Percentiles rank a stretch among this genome's conserved stretches.
phyloP scores from a whole-genome alignment of 1,140 invertebrate genomes.

The Atta texana region DNA sequence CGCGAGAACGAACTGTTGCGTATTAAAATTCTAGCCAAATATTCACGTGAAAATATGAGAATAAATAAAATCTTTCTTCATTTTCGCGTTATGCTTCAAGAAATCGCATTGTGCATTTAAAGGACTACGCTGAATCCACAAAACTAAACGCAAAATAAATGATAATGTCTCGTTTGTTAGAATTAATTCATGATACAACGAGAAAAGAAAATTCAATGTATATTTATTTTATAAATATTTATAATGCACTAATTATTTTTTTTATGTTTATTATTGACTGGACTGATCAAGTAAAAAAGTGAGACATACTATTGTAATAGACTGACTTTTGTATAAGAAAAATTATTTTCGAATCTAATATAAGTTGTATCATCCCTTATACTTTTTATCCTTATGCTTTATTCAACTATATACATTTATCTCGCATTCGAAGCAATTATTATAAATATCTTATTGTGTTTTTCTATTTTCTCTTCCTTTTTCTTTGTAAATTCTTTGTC shows the following conservation, averaged over 20 bases:
- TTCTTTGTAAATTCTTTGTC: background rate
- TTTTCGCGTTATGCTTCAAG: background rate
- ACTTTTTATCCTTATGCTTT: background rate
- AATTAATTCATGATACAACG: background rate
- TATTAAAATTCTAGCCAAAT: slow-evolving; percentile 40
- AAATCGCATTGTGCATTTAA: slow-evolving; percentile 4
- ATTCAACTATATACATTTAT: background rate
- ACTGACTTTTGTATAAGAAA: background rate
- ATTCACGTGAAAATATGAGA: background rate
- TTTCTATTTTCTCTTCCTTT: background rate
- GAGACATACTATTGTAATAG: background rate
- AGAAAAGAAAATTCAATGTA: background rate
- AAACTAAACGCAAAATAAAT: background rate
- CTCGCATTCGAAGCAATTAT: background rate
- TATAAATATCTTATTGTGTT: background rate
- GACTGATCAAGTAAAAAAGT: background rate
- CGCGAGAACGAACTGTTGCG: background rate
- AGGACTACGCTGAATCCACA: background rate
- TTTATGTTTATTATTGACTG: background rate
- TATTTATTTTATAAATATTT: background rate
- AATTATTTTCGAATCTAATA: background rate
- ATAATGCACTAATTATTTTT: background rate
- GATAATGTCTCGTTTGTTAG: background rate
- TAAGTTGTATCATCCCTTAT: background rate
- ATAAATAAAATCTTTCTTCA: background rate